A percentile compares a stretch with the other conserved stretches of the same genome.
These are phyloP conservation scores for Miichthys miiuy DNA, from an alignment of 2,797 vertebrate species.

Conservation along the genomic window DNA sequence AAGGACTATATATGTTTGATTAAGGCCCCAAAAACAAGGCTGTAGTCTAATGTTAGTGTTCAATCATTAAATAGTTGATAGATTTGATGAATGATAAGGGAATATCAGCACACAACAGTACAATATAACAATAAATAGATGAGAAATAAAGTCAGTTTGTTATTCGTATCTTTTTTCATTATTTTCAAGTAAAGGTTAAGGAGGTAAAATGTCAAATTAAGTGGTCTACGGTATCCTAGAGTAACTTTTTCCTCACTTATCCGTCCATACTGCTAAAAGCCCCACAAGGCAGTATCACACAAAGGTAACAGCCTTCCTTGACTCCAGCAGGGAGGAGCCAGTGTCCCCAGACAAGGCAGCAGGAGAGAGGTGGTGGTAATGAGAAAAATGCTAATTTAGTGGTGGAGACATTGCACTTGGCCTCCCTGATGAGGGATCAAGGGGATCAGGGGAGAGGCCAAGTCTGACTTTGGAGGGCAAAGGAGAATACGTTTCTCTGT, in stretches of 20 bases:
- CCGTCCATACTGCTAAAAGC: conserved; percentile 23
- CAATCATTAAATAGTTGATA: not conserved
- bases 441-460: conserved; percentile 73
- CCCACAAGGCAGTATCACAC: conserved; percentile 40
- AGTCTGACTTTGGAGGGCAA: conserved; percentile 70
- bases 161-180: conserved; percentile 13
- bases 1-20: not conserved
- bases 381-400: conserved; percentile 86
- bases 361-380: conserved; percentile 78
- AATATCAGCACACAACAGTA: not conserved
- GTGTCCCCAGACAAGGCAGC: conserved; percentile 70
- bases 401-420: conserved; percentile 77
- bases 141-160: not conserved
- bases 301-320: conserved; percentile 55
- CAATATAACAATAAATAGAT: not conserved
- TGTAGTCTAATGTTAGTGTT: not conserved
- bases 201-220: conserved; percentile 30
- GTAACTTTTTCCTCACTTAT: conserved; percentile 23
- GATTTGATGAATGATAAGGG: not conserved
- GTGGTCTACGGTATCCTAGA: conserved; percentile 14
- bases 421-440: conserved; percentile 81
- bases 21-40: not conserved
- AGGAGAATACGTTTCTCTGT: conserved; percentile 57
- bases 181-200: conserved; percentile 28
- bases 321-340: conserved; percentile 56